Evolutionary conservation across 2,888 invertebrate species (phyloP).

Genomic region (Drosophila lacicola): DNA sequence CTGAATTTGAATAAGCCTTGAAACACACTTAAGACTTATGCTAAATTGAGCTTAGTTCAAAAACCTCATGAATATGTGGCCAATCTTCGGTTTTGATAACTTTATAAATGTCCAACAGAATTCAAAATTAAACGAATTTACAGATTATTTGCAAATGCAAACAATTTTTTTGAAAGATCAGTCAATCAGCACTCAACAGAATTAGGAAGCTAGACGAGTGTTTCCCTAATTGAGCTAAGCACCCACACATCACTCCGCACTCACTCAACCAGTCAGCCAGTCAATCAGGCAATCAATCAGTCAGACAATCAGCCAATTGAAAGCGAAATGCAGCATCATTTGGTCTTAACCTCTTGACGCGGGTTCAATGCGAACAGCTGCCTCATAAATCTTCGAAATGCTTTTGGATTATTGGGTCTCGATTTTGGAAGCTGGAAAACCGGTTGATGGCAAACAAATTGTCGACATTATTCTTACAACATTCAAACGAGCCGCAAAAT

Average conservation of each 20-base stretch:
- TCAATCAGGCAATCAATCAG: conserved; percentile 31
- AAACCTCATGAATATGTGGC: conserved; percentile 13
- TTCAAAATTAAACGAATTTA: conserved; percentile 11
- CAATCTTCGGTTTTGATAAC: conserved; percentile 3
- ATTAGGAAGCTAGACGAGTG: conserved; percentile 51
- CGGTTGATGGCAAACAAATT: conserved; percentile 63
- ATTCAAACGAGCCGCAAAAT: conserved; percentile 1
- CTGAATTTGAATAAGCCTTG: conserved; percentile 44
- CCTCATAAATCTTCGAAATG: conserved; percentile 65
- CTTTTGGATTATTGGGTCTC: conserved; percentile 42
- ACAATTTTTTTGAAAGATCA: conserved; percentile 35
- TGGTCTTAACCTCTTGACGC: conserved; percentile 68
- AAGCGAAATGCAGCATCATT: conserved; percentile 68
- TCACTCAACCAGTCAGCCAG: conserved; percentile 30
- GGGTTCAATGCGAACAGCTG: conserved; percentile 75
- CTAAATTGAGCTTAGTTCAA: conserved; percentile 23
- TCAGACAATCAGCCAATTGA: conserved; percentile 58
- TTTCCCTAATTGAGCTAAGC: conserved; percentile 66
- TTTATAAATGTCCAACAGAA: conserved; percentile 17
- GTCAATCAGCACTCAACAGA: conserved; percentile 48
- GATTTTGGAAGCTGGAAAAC: conserved; percentile 39
- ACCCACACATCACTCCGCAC: conserved; percentile 48
- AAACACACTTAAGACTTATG: conserved; percentile 30
- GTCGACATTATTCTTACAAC: conserved; percentile 60
- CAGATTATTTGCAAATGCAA: conserved; percentile 39